Base-by-base conservation (phyloP, 2,113 vertebrate genomes). In the Salvelinus sp. region DNA sequence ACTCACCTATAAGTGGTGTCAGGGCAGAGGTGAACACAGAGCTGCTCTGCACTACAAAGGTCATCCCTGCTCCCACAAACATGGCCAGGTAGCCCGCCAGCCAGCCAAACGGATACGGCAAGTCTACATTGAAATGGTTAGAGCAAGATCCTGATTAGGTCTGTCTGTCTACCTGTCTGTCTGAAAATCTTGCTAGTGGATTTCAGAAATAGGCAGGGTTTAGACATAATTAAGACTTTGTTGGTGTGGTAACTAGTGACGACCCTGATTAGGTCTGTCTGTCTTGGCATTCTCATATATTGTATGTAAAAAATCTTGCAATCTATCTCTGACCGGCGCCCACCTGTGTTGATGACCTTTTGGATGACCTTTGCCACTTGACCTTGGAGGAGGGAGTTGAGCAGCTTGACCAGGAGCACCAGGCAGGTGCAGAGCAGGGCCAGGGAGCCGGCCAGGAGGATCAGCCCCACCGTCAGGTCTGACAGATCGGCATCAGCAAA, bases 331-430 rank as follows among this genome's bases (percentile, higher is more conserved):
- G 38, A 9, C 38, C 9, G 14, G 47, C 65, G 3, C 83, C 25
- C 25, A 98, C 97, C 96, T 7, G 95, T 98, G 87, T 98, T 98
- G 82, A 98, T 96, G 78, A 96, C 93, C 82, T 92, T 94, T 91
- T 97, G 95, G 81, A 98, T 95, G 80, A 93, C 93, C 76, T 93
- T 96, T 82, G 96, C 96, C 64, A 97, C 95, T 73, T 96, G 95
- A 74, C 97, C 96, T 89, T 95, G 38, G 38, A 44, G 38, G 2
- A 44, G 38, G 9, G 38, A 44, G 38, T 44, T 44, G 83, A 98
- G 96, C 76, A 96, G 87, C 88, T 97, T 98, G 83, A 98, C 97
- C 2, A 98, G 92, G 48, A 98, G 93, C 73, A 97, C 92, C 69
- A 98, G 94, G 86, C 97, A 98, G 62, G 93, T 91, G 70, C 96